phyloP scores from a whole-genome alignment of 2,113 vertebrate species.

The Silurus meridionalis region DNA sequence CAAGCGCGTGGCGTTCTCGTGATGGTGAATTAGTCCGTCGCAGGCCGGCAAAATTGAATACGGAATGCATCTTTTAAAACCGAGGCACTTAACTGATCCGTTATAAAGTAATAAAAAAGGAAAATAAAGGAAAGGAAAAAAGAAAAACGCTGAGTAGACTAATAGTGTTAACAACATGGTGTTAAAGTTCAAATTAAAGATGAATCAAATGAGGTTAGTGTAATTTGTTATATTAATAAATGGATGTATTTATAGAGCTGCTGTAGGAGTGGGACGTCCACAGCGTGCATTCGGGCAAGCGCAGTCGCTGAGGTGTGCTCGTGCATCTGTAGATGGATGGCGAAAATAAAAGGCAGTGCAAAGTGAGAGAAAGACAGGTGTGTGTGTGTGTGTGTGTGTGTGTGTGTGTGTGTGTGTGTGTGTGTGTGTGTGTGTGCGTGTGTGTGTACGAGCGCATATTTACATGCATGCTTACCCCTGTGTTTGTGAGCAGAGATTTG shows the following conservation, averaged over 20 bases:
- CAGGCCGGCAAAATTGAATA: slow-evolving; percentile 63
- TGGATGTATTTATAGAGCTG: neutral
- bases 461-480: slow-evolving; percentile 46
- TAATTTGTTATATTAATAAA: slow-evolving; percentile 20
- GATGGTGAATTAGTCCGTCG: slow-evolving; percentile 62
- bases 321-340: slow-evolving; percentile 49
- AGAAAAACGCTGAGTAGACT: slow-evolving; percentile 10
- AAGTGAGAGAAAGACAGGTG: slow-evolving; percentile 51
- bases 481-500: slow-evolving; percentile 55
- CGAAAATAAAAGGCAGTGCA: slow-evolving; percentile 36
- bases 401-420: slow-evolving; percentile 23
- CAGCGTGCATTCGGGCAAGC: slow-evolving; percentile 11
- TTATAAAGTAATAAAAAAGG: neutral
- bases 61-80: slow-evolving; percentile 61
- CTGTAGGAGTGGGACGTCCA: slow-evolving; percentile 12
- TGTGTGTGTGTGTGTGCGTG: slow-evolving; percentile 23
- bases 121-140: slow-evolving; percentile 49
- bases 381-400: slow-evolving; percentile 8
- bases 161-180: neutral
- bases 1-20: slow-evolving; percentile 43
- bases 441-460: slow-evolving; percentile 25
- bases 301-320: slow-evolving; percentile 30
- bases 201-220: neutral
- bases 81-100: slow-evolving; percentile 67
- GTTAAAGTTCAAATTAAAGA: slow-evolving; percentile 16